Percentiles rank a stretch among this genome's conserved stretches.
Conservation (phyloP, 2,113 vertebrate species). For the Xyrauchen texanus region DNA sequence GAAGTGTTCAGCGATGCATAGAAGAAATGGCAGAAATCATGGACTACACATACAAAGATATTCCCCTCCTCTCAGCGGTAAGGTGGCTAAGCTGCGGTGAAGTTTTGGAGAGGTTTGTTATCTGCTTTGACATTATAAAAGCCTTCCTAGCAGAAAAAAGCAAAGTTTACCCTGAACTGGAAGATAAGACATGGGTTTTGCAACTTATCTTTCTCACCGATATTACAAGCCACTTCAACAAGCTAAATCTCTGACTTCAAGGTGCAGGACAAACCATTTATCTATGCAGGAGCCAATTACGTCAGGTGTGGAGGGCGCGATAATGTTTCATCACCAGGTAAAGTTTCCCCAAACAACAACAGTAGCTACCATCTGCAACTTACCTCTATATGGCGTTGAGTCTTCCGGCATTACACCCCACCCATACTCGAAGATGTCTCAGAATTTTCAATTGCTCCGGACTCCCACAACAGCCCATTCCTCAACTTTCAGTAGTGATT, state of each 20-base stretch:
- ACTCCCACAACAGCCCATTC: too few species aligned
- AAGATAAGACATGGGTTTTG: conserved; percentile 39
- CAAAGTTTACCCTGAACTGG: conserved; percentile 34
- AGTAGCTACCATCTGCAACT: too few species aligned
- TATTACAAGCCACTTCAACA: conserved; percentile 39
- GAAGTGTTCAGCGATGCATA: conserved; percentile 10
- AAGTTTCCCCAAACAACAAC: too few species aligned
- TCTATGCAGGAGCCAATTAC: too few species aligned
- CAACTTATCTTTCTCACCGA: conserved; percentile 46
- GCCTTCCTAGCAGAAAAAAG: conserved; percentile 34
- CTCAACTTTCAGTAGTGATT: too few species aligned
- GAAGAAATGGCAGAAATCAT: conserved; percentile 38
- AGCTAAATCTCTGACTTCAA: conserved; percentile 31
- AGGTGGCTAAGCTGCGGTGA: conserved; percentile 43
- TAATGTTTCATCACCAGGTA: too few species aligned
- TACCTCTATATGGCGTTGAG: too few species aligned
- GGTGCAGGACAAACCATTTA: neutral
- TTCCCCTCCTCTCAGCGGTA: conserved; percentile 33
- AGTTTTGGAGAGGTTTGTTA: conserved; percentile 36
- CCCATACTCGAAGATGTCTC: too few species aligned
- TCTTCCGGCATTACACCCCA: too few species aligned
- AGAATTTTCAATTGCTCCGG: too few species aligned
- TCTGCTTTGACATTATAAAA: neutral
- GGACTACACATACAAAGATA: conserved; percentile 21
- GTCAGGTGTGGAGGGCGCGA: too few species aligned